Evolutionary conservation across 1,140 invertebrate species (phyloP).

Genomic region (Mercenaria mercenaria): DNA sequence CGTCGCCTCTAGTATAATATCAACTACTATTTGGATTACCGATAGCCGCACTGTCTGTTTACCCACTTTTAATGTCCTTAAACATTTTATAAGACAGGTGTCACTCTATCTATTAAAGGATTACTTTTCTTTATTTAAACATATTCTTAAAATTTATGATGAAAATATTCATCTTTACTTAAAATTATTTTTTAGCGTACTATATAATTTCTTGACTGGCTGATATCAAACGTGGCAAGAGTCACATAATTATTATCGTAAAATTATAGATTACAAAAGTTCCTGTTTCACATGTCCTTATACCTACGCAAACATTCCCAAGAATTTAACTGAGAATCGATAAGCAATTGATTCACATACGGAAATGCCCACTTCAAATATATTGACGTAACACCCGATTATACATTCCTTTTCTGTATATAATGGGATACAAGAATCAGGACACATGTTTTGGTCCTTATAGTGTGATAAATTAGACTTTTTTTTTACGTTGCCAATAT

Average conservation of each 20-base stretch:
- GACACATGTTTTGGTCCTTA: no score
- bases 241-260: neutral
- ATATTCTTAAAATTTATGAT: neutral
- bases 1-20: neutral
- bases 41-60: constrained; percentile 1
- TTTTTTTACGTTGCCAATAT: no score
- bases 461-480: no score
- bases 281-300: neutral
- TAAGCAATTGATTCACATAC: constrained; percentile 7
- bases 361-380: constrained; percentile 22
- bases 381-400: constrained; percentile 15
- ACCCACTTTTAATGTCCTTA: constrained; percentile 1
- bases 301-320: constrained; percentile 18
- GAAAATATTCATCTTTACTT: neutral
- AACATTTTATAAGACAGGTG: constrained; percentile 14
- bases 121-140: neutral
- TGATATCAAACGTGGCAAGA: neutral
- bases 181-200: no score
- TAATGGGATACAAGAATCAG: no score
- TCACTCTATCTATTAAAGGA: constrained; percentile 5
- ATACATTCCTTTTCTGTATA: constrained; percentile 7
- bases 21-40: neutral
- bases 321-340: constrained; percentile 10
- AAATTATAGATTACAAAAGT: no score
- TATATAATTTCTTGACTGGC: neutral